Base-by-base conservation (phyloP, 2,888 invertebrate genomes). In the Alviniconcha strummeri region DNA sequence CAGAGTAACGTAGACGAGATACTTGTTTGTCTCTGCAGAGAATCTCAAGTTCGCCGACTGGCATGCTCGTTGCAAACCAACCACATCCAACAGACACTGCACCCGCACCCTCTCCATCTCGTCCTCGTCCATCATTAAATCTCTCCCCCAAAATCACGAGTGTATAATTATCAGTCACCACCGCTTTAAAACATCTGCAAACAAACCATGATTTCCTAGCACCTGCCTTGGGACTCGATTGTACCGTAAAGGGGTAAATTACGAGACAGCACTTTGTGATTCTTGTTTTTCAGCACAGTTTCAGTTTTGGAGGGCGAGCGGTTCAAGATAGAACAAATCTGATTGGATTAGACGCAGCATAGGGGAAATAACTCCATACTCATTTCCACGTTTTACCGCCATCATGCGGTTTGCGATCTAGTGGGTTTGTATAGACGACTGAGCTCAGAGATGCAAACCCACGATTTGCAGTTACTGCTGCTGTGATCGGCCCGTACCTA, bases 1-100 rank as follows among this genome's bases (percentile, higher is more conserved):
- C 72, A 93, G 74, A 5, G 91, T 91, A 36, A 89, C 84, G 80
- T 91, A 89, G 6, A 92, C 84, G 19, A 92, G 84, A 81, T 88
- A 90, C 74, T 88, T 86, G 80, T 91, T 91, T 2, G 92, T 91
- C 76, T 91, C 91, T 5, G 84, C 60, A 6, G 92, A 91, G 77
- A 93, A 88, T 57, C 86, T 88, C 15, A 92, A 72, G 56, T 89
- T 88, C 54, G 89, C 83, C 17, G 86, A 84, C 79, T 88, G 89
- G 83, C 90, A 89, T 64, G 83, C 84, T 80, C 84, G 80, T 84
- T 91, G 89, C 11, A 92, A 84, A 84, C 91, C 91, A n/a, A 89
- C 83, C 1, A 90, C 88, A 75, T 89, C 90, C 4, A 89, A 90
- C 71, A 91, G 84, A 82, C 91, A 91, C 55, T 89, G 85, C 54